phyloP scores from a whole-genome alignment of 2,888 invertebrate species.

The Andricus curvator region DNA sequence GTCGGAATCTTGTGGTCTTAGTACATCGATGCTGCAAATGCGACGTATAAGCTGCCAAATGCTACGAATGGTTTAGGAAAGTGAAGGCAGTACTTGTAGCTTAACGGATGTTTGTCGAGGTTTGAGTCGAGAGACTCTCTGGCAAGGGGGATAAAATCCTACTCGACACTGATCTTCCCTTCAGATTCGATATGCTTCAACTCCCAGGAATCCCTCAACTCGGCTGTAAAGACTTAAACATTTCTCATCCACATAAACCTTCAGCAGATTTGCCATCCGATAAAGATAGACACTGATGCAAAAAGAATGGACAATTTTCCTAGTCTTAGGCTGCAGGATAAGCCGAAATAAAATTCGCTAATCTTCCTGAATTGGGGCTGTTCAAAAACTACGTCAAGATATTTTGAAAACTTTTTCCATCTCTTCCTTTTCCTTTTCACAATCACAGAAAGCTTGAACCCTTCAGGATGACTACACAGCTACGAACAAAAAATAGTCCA shows the following conservation, averaged over 20 bases:
- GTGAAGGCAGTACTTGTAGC: conserved; percentile 28
- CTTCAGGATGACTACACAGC: too few species aligned
- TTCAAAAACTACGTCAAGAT: too few species aligned
- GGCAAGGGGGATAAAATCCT: conserved; percentile 23
- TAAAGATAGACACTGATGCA: neutral
- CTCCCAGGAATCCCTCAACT: neutral
- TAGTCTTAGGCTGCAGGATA: too few species aligned
- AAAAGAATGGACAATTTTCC: neutral
- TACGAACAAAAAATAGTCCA: too few species aligned
- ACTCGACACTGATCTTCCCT: conserved; percentile 34
- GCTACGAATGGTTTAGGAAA: conserved; percentile 12
- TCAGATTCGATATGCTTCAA: conserved; percentile 24
- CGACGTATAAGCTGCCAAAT: conserved; percentile 29
- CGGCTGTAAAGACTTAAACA: neutral
- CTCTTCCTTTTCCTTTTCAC: too few species aligned
- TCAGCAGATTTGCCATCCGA: neutral
- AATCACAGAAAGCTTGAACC: too few species aligned
- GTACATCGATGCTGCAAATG: conserved; percentile 45
- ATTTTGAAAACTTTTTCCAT: too few species aligned
- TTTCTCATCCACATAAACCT: neutral
- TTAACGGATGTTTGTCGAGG: conserved; percentile 20
- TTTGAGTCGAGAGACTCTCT: neutral
- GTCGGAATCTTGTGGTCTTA: conserved; percentile 43
- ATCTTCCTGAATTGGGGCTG: too few species aligned
- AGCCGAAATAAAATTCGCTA: too few species aligned